Conservation (phyloP, 1,140 invertebrate species). For the Eurosta solidaginis region DNA sequence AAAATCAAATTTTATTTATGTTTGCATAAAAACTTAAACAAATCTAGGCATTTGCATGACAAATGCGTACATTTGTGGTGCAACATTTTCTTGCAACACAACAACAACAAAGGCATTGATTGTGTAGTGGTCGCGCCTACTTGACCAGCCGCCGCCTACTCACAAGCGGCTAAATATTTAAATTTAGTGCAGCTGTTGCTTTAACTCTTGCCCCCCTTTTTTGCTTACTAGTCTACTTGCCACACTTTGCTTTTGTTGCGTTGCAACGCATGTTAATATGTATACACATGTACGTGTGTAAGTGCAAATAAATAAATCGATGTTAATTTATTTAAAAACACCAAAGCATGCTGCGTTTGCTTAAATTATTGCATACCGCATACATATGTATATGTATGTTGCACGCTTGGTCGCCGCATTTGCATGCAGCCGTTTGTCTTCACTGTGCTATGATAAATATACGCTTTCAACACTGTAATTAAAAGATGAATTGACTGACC, state of each 20-base stretch:
- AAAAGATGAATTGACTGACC: constrained; percentile 56
- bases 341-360: background rate
- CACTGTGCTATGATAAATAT: constrained; percentile 48
- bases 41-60: constrained; percentile 15
- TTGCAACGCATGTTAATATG: constrained; percentile 23
- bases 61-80: constrained; percentile 20
- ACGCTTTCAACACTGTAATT: constrained; percentile 58
- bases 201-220: background rate
- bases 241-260: background rate
- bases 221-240: background rate
- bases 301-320: constrained; percentile 26
- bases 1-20: constrained; percentile 27
- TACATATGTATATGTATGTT: background rate
- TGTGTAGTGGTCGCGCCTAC: too few species aligned
- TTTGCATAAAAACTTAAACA: background rate
- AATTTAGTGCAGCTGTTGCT: background rate
- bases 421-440: background rate
- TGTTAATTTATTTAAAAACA: constrained; percentile 27
- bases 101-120: background rate
- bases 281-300: background rate
- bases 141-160: constrained; percentile 16
- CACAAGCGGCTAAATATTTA: background rate
- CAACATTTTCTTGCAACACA: background rate
- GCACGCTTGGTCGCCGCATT: background rate
- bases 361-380: background rate